Evolutionary conservation across 2,797 vertebrate genomes (phyloP), one percentile per base, ranked within the genome.

Genomic region (Schizopygopsis pylzovi): DNA sequence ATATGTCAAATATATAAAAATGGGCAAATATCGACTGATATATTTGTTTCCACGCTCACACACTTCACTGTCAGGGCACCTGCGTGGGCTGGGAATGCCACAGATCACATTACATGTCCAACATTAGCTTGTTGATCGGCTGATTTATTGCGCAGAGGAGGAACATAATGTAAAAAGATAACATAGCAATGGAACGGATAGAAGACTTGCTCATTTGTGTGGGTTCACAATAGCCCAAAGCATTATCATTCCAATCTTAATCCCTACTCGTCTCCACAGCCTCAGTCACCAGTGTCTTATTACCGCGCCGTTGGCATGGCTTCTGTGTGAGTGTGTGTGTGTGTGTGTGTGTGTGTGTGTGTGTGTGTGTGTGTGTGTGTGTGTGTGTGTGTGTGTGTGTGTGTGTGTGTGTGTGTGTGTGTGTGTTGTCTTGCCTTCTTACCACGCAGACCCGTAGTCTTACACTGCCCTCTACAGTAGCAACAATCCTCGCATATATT

Each of bases 381-480:
- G 37, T 33, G 41, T 76, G 28, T 47, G 11, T 63, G 13, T 63
- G 67, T 79, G 25, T 45, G 90, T 79, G 85, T 82, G 59, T 25
- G 33, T 70, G 37, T 33, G 41, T 76, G n/a, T 47, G 11, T 63
- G 13, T 63, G 67, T 82, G 37, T 6, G 37, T 68, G 37, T 41
- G 41, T 76, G 28, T 47, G 11, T 63, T 20, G 67, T 82, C 28
- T 83, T 59, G 43, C 63, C 28, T 61, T 81, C 56, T 70, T 37
- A 75, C 22, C 43, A 67, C 3, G 20, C n/a, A 85, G 72, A 89
- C 84, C 22, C 16, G 10, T 18, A 87, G 95, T 96, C 95, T 95
- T 92, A 92, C 91, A 95, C 93, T 96, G 96, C 96, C 96, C 96
- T 93, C 96, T 96, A 87, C 95, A 95, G 96, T 89, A 86, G 77